Evolutionary conservation across 2,888 invertebrate species (phyloP).

Genomic region (Nineta flava): DNA sequence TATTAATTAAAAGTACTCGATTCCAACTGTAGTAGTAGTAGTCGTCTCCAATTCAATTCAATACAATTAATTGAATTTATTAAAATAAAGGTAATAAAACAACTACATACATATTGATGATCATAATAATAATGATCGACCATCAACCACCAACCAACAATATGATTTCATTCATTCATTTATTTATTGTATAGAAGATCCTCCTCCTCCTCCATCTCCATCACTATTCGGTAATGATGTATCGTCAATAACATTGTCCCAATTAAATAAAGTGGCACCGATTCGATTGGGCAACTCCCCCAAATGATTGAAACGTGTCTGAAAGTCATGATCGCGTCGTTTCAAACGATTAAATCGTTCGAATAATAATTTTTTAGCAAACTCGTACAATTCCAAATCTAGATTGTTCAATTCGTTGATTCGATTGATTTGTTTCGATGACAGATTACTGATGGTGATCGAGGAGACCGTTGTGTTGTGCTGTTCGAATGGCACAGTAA

Average conservation of each 20-base stretch:
- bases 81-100: no score
- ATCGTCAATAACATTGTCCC: constrained; percentile 71
- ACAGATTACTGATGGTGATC: constrained; percentile 62
- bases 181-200: no score
- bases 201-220: no score
- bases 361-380: constrained; percentile 77
- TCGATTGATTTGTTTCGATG: constrained; percentile 53
- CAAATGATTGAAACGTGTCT: constrained; percentile 66
- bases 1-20: no score
- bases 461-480: constrained; percentile 82
- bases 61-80: no score
- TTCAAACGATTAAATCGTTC: constrained; percentile 69
- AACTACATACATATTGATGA: no score
- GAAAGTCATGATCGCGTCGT: constrained; percentile 66
- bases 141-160: no score
- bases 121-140: no score
- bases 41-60: no score
- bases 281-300: constrained; percentile 61
- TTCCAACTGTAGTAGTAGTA: no score
- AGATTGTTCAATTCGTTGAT: constrained; percentile 71
- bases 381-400: constrained; percentile 86
- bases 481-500: constrained; percentile 81
- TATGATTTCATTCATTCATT: no score
- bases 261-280: constrained; percentile 73
- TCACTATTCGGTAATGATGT: constrained; percentile 28